phyloP scores from a whole-genome alignment of 2,797 vertebrate species.

The Coregonus suidteri region DNA sequence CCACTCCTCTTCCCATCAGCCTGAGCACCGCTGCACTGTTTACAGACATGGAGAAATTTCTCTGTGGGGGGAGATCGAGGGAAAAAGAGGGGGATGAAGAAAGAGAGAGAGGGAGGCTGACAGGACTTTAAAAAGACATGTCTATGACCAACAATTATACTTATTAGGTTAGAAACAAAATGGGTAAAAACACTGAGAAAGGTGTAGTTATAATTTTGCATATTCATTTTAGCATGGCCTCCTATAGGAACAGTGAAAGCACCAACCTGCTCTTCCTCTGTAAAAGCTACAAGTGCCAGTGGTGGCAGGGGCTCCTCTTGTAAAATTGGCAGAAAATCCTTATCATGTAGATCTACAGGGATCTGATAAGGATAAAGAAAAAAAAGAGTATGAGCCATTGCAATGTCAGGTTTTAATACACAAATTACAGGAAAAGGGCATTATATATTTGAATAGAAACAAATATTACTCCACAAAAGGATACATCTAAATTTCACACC shows the following conservation, averaged over 20 bases:
- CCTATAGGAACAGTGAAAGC: not conserved
- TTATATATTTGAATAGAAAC: too few species aligned
- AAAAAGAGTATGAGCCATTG: not conserved
- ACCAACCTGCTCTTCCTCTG: conserved; percentile 97
- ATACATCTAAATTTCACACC: too few species aligned
- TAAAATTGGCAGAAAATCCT: conserved; percentile 97
- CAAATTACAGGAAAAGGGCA: not conserved
- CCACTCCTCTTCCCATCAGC: conserved; percentile 90
- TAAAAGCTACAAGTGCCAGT: conserved; percentile 96
- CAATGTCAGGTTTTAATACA: not conserved
- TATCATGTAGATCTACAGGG: conserved; percentile 95
- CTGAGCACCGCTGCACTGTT: conserved; percentile 96
- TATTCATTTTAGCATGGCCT: not conserved
- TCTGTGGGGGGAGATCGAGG: conserved; percentile 74
- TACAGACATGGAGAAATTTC: conserved; percentile 99
- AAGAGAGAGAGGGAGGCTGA: not conserved
- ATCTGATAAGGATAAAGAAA: conserved; percentile 73
- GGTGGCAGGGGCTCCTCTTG: conserved; percentile 97
- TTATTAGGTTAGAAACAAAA: conserved; percentile 5
- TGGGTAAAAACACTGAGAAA: not conserved
- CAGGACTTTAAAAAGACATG: not conserved
- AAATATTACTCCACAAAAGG: too few species aligned
- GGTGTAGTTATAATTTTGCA: not conserved
- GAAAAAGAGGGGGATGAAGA: conserved; percentile 12
- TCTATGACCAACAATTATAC: not conserved